These are phyloP conservation scores for Ptycholaimellus sp. DNA, from an alignment of 2,888 invertebrate genomes.

Conservation along the genomic window DNA sequence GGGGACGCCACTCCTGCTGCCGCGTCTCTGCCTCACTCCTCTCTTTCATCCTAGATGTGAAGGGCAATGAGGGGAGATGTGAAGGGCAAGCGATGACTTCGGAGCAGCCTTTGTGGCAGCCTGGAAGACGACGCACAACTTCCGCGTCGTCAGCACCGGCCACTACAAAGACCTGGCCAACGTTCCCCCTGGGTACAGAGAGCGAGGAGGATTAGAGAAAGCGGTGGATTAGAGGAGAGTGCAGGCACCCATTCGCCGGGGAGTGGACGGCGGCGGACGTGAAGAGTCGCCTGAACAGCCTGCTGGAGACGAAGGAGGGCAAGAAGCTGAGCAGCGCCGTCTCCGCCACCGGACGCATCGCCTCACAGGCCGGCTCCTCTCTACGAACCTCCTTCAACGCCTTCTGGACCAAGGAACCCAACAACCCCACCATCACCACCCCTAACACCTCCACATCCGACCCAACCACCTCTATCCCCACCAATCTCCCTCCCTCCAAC, in stretches of 20 bases:
- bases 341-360: too few relatives aligned
- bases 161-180: constrained; percentile 10
- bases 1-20: too few relatives aligned
- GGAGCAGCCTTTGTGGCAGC: constrained; percentile 56
- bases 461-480: too few relatives aligned
- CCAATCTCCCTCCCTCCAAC: too few relatives aligned
- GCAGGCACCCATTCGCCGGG: constrained; percentile 66
- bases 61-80: neutral
- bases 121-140: constrained; percentile 67
- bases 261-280: constrained; percentile 79
- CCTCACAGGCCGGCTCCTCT: too few relatives aligned
- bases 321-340: too few relatives aligned
- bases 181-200: constrained; percentile 10
- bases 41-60: neutral
- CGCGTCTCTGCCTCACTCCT: neutral
- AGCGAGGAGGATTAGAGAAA: neutral
- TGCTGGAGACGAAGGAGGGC: too few relatives aligned
- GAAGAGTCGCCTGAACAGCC: constrained; percentile 36
- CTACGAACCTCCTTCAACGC: too few relatives aligned
- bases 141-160: constrained; percentile 35
- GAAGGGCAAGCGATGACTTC: constrained; percentile 36
- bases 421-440: too few relatives aligned
- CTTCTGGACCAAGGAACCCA: too few relatives aligned
- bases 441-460: too few relatives aligned
- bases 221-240: constrained; percentile 4